Percentiles rank a stretch among this genome's conserved stretches.
These are phyloP conservation scores for Dicaeum eximium DNA, from an alignment of 2,113 vertebrate species.

Conservation along the genomic window DNA sequence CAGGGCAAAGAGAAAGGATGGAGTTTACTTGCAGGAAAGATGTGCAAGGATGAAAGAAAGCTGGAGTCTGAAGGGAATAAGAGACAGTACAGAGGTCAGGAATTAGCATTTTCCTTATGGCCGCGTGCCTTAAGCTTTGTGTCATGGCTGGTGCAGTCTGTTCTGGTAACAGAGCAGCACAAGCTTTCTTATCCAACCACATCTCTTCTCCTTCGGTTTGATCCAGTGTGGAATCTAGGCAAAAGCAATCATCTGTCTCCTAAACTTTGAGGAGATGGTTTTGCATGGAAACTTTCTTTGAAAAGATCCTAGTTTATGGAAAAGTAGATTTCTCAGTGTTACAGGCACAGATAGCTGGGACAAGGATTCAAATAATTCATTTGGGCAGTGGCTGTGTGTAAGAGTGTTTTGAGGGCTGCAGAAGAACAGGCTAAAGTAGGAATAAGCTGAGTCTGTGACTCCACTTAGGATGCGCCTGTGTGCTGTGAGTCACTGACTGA, in stretches of 20 bases:
- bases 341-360: background rate
- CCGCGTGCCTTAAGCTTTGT: background rate
- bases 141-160: background rate
- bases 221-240: background rate
- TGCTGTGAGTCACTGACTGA: slow-evolving; percentile 30
- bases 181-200: background rate
- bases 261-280: background rate
- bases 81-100: background rate
- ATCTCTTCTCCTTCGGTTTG: background rate
- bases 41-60: background rate
- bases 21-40: background rate
- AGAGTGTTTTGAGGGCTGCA: background rate
- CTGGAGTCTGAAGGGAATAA: background rate
- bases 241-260: background rate
- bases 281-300: background rate
- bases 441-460: background rate
- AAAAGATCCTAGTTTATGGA: background rate
- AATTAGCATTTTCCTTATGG: background rate
- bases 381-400: background rate
- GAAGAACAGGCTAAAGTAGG: background rate
- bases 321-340: background rate
- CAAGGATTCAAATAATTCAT: background rate
- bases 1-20: background rate
- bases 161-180: background rate
- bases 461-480: background rate